Conservation (phyloP, 2,888 invertebrate species). For the Leuctra nigra region DNA sequence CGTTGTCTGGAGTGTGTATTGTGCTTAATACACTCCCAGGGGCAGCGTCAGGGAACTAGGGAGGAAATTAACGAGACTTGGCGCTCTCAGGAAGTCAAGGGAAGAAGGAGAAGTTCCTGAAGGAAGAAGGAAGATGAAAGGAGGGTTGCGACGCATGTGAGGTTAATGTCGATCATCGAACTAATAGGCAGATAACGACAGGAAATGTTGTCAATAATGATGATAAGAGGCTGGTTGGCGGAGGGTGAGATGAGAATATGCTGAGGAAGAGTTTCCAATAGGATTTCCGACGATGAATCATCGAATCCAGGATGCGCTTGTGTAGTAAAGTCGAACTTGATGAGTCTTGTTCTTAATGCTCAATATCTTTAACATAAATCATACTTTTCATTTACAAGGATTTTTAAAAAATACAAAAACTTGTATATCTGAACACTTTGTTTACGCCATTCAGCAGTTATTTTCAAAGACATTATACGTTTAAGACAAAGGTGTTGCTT, state of each 20-base stretch:
- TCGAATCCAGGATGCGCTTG: too few species aligned
- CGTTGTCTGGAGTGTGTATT: not conserved
- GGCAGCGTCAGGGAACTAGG: not conserved
- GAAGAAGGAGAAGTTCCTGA: not conserved
- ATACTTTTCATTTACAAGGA: too few species aligned
- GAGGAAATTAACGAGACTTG: slow-evolving; percentile 4
- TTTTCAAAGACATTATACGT: too few species aligned
- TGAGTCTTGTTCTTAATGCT: too few species aligned
- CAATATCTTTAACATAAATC: too few species aligned
- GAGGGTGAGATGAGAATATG: not conserved
- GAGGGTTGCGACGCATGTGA: not conserved
- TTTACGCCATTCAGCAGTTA: too few species aligned
- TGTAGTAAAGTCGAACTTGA: too few species aligned
- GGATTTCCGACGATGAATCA: too few species aligned
- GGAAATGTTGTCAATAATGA: not conserved
- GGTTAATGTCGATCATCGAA: not conserved
- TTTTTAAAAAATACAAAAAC: too few species aligned
- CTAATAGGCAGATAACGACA: slow-evolving; percentile 6
- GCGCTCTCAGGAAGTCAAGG: not conserved
- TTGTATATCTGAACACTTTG: too few species aligned
- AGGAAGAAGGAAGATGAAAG: not conserved
- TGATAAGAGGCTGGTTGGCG: too few species aligned
- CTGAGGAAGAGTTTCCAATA: not conserved
- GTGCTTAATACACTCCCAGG: slow-evolving; percentile 2
- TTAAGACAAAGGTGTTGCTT: too few species aligned